Percentiles rank a stretch among this genome's conserved stretches.
Conservation (phyloP, 2,888 invertebrate genomes). For the Dolichomitus sp. region DNA sequence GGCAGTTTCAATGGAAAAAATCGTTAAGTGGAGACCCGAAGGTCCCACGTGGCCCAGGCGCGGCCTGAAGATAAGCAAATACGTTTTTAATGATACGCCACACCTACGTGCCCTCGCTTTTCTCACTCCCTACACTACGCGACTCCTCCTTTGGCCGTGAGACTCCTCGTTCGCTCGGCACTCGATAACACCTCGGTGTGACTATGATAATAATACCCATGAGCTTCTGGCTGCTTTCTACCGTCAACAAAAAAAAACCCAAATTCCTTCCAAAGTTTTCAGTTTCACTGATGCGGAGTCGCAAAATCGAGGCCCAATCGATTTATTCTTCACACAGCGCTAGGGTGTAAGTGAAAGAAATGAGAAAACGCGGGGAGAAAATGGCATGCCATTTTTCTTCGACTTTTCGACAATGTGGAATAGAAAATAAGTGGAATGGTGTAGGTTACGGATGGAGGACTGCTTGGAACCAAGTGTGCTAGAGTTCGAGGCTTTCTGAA, state of each 20-base stretch:
- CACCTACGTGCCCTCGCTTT: neutral
- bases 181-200: slow-evolving; percentile 23
- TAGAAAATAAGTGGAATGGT: slow-evolving; percentile 4
- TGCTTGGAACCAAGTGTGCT: slow-evolving; percentile 2
- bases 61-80: slow-evolving; percentile 72
- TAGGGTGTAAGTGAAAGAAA: neutral
- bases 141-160: neutral
- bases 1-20: slow-evolving; percentile 11
- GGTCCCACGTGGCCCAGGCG: slow-evolving; percentile 12
- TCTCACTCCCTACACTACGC: neutral
- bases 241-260: neutral
- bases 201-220: slow-evolving; percentile 16
- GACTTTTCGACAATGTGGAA: slow-evolving; percentile 37
- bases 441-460: neutral
- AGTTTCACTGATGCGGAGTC: slow-evolving; percentile 9
- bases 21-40: slow-evolving; percentile 33
- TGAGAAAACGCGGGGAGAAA: slow-evolving; percentile 12
- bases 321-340: slow-evolving; percentile 43
- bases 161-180: slow-evolving; percentile 5
- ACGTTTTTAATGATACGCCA: slow-evolving; percentile 70
- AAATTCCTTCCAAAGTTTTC: slow-evolving; percentile 17
- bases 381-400: slow-evolving; percentile 38
- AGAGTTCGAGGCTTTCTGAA: slow-evolving; percentile 37
- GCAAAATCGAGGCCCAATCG: slow-evolving; percentile 37
- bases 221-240: neutral